Conservation (phyloP, 2,888 invertebrate genomes). For the Xanthorhoe spadicearia region DNA sequence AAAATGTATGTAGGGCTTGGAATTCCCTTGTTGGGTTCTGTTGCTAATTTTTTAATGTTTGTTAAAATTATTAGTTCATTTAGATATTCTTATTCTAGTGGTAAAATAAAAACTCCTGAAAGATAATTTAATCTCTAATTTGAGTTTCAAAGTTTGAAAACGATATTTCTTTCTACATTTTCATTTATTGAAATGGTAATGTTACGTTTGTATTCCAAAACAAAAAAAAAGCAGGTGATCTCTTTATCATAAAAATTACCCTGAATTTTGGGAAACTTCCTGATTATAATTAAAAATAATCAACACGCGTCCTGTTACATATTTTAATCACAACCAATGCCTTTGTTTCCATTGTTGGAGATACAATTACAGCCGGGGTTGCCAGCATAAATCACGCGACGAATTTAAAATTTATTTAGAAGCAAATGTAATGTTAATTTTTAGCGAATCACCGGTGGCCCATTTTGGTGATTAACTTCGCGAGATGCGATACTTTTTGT, state of each 20-base stretch:
- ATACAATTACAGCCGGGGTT: slow-evolving; percentile 67
- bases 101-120: neutral
- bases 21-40: slow-evolving; percentile 33
- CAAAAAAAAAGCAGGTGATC: neutral
- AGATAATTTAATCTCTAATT: no score
- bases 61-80: neutral
- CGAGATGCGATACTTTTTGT: slow-evolving; percentile 34
- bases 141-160: no score
- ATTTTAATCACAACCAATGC: slow-evolving; percentile 57
- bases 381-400: slow-evolving; percentile 67
- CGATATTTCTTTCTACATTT: no score
- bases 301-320: slow-evolving; percentile 37
- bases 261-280: slow-evolving; percentile 16
- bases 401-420: slow-evolving; percentile 77
- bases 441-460: slow-evolving; percentile 69
- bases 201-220: neutral
- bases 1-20: slow-evolving; percentile 42
- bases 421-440: slow-evolving; percentile 72
- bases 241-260: slow-evolving; percentile 5
- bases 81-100: neutral
- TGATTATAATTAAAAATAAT: slow-evolving; percentile 33
- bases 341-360: slow-evolving; percentile 68
- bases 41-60: slow-evolving; percentile 28
- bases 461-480: slow-evolving; percentile 64
- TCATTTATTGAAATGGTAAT: neutral